Base-by-base conservation (phyloP, 35 echinoderm and acorn worm species). In the Nesometra sesokonis region DNA sequence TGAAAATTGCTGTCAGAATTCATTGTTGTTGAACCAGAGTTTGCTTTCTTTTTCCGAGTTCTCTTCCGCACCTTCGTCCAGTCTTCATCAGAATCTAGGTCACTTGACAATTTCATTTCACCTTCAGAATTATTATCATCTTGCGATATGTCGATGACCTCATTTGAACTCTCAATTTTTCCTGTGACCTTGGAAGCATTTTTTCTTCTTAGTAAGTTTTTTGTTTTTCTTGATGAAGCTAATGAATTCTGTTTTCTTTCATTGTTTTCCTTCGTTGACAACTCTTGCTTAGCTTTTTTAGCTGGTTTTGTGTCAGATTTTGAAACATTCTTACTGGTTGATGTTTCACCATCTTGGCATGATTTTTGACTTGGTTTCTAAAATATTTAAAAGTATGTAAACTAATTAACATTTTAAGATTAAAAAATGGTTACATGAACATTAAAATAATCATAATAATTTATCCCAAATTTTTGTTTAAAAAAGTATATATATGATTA, bases 1-100 rank as follows among this genome's bases (percentile, higher is more conserved):
- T 94, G 85, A 57, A 94, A 94, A 81, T 94, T 88, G 57, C 89
- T 90, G 36, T 94, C 92, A 13, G 92, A 94, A 23, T 21, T 35
- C 33, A 91, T 4, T 0, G 34, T 30, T 31, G 36, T 80, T 35
- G 82, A 83, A 17, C 57, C 32, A 32, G 13, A 39, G 27, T 81
- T 35, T n/a, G n/a, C n/a, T n/a, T n/a, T n/a, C n/a, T n/a, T n/a
- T 35, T 37, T 80, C 0, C 87, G 77, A 17, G 87, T 82, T 35
- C 38, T 33, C 31, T 38, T 86, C 46, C 82, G 82, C 9, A 29
- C 46, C 47, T 57, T 77, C 78, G 86, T 83, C 33, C 36, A 37
- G 7, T 83, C 17, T 37, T 38, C 81, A 30, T 83, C 37, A 19
- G 34, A 30, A 5, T 39, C 37, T 83, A 11, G 23, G 34, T 38